Conservation (phyloP, 2,113 vertebrate genomes). For the Pachycephala philippinensis region DNA sequence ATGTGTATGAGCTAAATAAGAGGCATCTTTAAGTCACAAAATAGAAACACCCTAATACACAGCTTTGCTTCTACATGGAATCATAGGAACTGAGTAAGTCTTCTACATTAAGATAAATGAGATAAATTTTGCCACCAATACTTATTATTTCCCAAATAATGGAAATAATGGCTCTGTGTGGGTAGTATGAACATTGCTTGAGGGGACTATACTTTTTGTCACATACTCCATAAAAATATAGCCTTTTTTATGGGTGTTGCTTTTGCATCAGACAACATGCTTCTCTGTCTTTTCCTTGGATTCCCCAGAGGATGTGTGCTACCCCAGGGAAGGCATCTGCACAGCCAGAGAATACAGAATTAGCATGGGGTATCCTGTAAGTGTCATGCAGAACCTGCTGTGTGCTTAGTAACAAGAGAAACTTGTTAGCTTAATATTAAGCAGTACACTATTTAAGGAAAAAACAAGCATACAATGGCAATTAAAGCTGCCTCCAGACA, state of each 20-base stretch:
- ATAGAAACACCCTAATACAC: neutral
- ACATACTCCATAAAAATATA: neutral
- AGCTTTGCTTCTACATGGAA: neutral
- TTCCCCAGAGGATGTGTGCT: neutral
- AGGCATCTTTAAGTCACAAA: neutral
- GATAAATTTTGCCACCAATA: neutral
- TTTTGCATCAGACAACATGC: neutral
- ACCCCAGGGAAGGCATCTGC: neutral
- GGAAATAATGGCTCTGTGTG: neutral
- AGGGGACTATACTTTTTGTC: neutral
- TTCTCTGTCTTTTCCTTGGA: neutral
- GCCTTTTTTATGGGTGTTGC: neutral
- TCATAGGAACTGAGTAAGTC: neutral
- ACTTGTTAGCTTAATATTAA: neutral
- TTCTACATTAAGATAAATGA: neutral
- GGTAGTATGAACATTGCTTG: neutral
- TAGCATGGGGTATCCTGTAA: neutral
- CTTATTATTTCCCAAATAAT: neutral
- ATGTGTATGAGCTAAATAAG: neutral
- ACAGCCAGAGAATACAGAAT: neutral
- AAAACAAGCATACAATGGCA: neutral
- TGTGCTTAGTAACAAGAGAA: neutral
- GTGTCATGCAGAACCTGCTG: neutral
- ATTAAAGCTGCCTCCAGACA: neutral
- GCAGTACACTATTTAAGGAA: neutral